These are phyloP conservation scores for Garra rufa DNA, from an alignment of 2,113 vertebrate genomes.

Conservation along the genomic window DNA sequence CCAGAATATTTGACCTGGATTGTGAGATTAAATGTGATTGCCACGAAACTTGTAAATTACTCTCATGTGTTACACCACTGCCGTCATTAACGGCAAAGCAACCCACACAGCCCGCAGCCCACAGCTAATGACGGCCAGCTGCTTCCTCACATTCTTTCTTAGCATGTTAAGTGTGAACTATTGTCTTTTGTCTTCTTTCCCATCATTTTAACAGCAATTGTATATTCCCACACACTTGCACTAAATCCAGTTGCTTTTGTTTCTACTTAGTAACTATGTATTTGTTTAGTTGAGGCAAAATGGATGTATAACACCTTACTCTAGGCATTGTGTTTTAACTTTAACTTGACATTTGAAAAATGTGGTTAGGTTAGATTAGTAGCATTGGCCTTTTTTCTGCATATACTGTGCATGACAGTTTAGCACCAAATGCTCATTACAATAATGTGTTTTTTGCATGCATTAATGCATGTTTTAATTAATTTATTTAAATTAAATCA, in stretches of 20 bases:
- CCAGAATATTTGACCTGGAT: neutral
- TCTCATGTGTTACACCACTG: neutral
- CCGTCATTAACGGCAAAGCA: neutral
- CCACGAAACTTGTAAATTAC: neutral
- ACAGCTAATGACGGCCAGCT: neutral
- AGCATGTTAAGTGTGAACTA: neutral
- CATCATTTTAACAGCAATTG: neutral
- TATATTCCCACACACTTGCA: neutral
- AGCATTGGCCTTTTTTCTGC: too few relatives aligned
- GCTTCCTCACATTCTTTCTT: neutral
- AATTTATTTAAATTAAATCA: too few relatives aligned
- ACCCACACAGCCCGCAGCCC: neutral
- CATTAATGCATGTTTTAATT: neutral
- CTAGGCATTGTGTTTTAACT: neutral
- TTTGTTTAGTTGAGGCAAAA: neutral
- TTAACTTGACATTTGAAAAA: neutral
- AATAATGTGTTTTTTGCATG: neutral
- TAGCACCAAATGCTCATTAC: neutral
- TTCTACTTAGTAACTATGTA: neutral
- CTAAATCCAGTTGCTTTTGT: neutral
- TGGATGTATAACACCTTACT: neutral
- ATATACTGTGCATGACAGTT: neutral
- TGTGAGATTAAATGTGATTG: neutral
- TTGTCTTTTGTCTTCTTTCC: slow-evolving; percentile 3
- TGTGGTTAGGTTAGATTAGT: too few relatives aligned